phyloP scores from a whole-genome alignment of 1,140 invertebrate species.

The Calliphora vicina region DNA sequence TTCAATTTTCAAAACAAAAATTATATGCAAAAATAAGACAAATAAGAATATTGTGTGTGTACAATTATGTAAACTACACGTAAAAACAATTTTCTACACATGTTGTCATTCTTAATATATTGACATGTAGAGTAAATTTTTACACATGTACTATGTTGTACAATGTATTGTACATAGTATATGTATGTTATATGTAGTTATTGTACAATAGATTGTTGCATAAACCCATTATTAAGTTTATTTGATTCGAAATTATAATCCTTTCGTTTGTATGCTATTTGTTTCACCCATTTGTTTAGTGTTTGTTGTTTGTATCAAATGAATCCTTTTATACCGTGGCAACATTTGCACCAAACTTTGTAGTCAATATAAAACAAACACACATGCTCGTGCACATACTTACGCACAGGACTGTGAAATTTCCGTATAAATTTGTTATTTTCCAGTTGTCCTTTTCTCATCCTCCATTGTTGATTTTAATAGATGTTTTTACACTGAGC shows the following conservation, averaged over 20 bases:
- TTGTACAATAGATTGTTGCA: background rate
- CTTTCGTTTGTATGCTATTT: background rate
- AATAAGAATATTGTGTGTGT: background rate
- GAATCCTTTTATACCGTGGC: constrained; percentile 51
- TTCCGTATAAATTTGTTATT: background rate
- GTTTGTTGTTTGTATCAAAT: background rate
- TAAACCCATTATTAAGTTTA: background rate
- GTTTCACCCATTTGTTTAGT: background rate
- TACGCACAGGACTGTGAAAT: background rate
- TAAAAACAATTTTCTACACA: constrained; percentile 25
- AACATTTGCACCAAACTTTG: constrained; percentile 62
- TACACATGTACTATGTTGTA: background rate
- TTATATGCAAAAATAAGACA: background rate
- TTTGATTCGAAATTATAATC: background rate
- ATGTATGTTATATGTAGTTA: background rate
- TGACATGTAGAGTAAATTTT: background rate
- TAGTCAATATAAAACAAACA: constrained; percentile 57
- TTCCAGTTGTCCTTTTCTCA: background rate
- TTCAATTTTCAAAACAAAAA: background rate
- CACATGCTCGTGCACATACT: background rate
- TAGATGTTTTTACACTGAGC: background rate
- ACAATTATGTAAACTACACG: constrained; percentile 28
- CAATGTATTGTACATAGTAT: background rate
- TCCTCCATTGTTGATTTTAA: background rate
- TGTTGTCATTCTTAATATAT: background rate